These are phyloP conservation scores for Heterodera filipjevi DNA, from an alignment of 2,888 invertebrate species.

Conservation along the genomic window DNA sequence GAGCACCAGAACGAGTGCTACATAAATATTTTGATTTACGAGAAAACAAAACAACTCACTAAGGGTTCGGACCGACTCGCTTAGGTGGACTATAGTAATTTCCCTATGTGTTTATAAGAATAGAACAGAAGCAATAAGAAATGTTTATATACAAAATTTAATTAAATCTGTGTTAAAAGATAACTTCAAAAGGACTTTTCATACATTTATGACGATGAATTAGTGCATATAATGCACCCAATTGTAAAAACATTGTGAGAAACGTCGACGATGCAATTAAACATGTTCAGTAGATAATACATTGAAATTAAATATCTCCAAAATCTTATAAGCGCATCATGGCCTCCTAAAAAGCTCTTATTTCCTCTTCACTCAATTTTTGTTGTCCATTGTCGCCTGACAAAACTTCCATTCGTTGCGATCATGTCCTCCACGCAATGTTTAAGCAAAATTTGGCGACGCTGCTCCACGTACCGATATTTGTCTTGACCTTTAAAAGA, in stretches of 20 bases:
- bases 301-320: too few species aligned
- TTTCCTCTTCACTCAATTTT: constrained; percentile 16
- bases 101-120: constrained; percentile 49
- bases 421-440: constrained; percentile 97
- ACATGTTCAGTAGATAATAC: too few species aligned
- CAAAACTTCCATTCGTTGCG: constrained; percentile 43
- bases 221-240: neutral
- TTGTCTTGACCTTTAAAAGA: constrained; percentile 60
- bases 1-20: constrained; percentile 61
- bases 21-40: neutral
- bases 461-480: constrained; percentile 92
- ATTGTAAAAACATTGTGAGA: neutral
- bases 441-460: constrained; percentile 91
- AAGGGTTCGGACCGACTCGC: constrained; percentile 47
- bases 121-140: neutral
- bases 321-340: too few species aligned
- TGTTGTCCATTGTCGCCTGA: constrained; percentile 26
- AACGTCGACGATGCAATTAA: neutral
- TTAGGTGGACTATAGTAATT: constrained; percentile 61
- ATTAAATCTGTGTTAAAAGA: too few species aligned
- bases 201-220: neutral
- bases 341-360: neutral
- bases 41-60: neutral
- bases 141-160: too few species aligned
- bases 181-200: too few species aligned